phyloP scores from a whole-genome alignment of 2,797 vertebrate species.

The Sebastes paucispinis region DNA sequence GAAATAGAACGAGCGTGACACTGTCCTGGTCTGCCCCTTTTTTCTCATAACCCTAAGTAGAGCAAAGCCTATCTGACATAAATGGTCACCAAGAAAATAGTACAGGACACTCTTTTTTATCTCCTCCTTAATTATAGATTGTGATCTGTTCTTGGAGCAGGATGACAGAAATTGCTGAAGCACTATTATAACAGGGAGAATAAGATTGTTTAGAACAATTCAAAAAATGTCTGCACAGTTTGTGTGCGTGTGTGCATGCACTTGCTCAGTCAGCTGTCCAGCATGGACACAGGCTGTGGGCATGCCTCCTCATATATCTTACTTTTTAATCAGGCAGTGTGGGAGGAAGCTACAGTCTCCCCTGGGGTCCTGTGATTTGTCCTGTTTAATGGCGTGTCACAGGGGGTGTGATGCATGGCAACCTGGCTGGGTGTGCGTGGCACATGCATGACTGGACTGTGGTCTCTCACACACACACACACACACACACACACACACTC shows the following conservation, averaged over 20 bases:
- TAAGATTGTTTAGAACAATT: slow-evolving; percentile 20
- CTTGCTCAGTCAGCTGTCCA: slow-evolving; percentile 26
- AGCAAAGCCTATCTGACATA: slow-evolving; percentile 34
- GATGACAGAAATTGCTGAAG: neutral
- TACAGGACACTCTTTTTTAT: neutral
- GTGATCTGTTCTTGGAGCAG: neutral
- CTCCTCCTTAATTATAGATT: slow-evolving; percentile 28
- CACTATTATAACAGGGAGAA: neutral
- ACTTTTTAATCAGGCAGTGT: slow-evolving; percentile 68
- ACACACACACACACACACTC: neutral
- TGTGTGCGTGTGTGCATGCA: neutral
- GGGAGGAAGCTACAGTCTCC: slow-evolving; percentile 42
- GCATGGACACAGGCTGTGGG: slow-evolving; percentile 3
- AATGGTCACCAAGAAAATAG: slow-evolving; percentile 7
- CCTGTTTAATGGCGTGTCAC: slow-evolving; percentile 66
- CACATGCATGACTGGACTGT: slow-evolving; percentile 25
- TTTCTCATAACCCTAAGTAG: slow-evolving; percentile 55
- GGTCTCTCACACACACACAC: neutral
- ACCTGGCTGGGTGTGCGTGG: slow-evolving; percentile 44
- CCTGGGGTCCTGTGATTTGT: slow-evolving; percentile 66
- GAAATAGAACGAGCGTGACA: slow-evolving; percentile 66
- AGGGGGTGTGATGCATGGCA: slow-evolving; percentile 58
- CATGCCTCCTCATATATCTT: slow-evolving; percentile 56
- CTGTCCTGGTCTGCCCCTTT: slow-evolving; percentile 55
- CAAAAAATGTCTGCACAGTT: neutral